phyloP scores from a whole-genome alignment of 2,113 vertebrate genomes.

The Ceuthmochares aereus region DNA sequence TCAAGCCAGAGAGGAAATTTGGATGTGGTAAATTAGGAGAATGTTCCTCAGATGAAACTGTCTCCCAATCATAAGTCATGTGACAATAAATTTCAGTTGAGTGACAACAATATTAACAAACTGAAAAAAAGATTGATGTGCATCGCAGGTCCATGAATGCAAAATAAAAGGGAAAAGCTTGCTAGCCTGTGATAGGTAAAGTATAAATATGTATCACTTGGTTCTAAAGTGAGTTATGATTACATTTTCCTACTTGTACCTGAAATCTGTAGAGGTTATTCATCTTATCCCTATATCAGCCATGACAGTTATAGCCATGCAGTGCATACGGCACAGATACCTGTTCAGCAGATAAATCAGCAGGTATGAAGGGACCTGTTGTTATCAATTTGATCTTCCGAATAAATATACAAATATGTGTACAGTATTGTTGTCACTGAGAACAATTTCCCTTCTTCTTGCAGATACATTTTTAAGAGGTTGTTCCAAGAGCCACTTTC shows the following conservation, averaged over 20 bases:
- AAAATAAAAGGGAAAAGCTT: constrained; percentile 69
- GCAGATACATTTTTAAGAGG: constrained; percentile 6
- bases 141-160: constrained; percentile 43
- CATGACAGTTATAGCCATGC: constrained; percentile 72
- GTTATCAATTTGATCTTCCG: constrained; percentile 77
- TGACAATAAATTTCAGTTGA: constrained; percentile 71
- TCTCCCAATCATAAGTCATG: constrained; percentile 66
- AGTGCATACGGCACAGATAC: constrained; percentile 34
- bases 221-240: constrained; percentile 80
- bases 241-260: constrained; percentile 78
- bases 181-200: constrained; percentile 54
- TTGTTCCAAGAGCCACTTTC: constrained; percentile 37
- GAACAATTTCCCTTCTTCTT: constrained; percentile 40
- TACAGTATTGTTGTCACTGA: constrained; percentile 7
- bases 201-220: constrained; percentile 79
- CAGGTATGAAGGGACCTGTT: constrained; percentile 67
- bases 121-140: constrained; percentile 74
- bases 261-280: constrained; percentile 79
- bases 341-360: constrained; percentile 78
- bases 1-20: constrained; percentile 18
- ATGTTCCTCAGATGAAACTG: constrained; percentile 54
- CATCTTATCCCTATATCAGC: constrained; percentile 75
- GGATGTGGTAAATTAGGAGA: constrained; percentile 65
- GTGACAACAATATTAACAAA: constrained; percentile 78
- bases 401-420: constrained; percentile 54